Base-by-base conservation (phyloP, 2,888 invertebrate genomes). In the Actias luna region DNA sequence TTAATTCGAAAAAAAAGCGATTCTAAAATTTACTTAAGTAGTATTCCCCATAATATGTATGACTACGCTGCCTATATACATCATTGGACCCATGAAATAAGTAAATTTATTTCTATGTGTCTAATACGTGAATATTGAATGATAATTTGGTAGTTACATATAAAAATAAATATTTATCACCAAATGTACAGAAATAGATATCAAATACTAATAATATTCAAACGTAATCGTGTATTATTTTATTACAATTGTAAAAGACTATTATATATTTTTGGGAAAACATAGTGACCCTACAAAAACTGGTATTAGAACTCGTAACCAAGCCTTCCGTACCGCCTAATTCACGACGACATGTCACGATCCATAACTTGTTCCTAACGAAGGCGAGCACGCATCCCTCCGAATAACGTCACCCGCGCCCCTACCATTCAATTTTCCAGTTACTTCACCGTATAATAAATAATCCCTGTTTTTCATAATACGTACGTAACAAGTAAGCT, bases 321-420 rank as follows among this genome's bases (percentile, higher is more conserved):
- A 55, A 60, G 39, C 36, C 60, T 55, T 55, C 12, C 33, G 59
- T 46, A 59, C 57, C 46, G 46, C 50, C 62, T 58, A 61, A 66
- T 63, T 66, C 65, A 63, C 60, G 63, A 39, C 62, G 63, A 63
- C 63, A 58, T 46, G 61, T 52, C 64, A 63, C 60, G 58, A 58
- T 57, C 60, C 64, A 63, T 64, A 64, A 64, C 65, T 67, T 58
- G 62, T 62, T 46, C 55, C 62, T 67, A 64, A 67, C 64, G 65
- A 63, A 64, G 59, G 62, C 61, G 29, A 60, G 58, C 62, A 59
- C 58, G 62, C 55, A 63, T 59, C 59, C 35, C 50, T 31, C 33
- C 57, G 31, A 52, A 59, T 63, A 63, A 55, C 22, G 18, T 46
- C 59, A 8, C 29, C 59, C 55, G 33, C 59, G 16, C 29, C 59